Evolutionary conservation across 2,888 invertebrate species (phyloP).

Genomic region (Conomelus anceps): DNA sequence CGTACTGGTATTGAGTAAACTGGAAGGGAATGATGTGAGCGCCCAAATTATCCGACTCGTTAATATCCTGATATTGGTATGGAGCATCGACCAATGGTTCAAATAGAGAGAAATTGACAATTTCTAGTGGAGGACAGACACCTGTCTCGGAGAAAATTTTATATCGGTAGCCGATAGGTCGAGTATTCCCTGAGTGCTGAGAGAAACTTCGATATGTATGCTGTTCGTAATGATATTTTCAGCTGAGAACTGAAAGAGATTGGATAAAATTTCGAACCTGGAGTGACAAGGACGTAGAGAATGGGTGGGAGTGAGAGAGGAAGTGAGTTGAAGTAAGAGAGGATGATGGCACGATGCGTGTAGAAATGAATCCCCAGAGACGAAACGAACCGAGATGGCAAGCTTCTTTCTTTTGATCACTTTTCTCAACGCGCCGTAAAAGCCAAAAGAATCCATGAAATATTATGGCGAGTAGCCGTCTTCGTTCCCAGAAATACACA

Average conservation of each 20-base stretch:
- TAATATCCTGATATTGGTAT: too few relatives aligned
- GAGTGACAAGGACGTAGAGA: slow-evolving; percentile 7
- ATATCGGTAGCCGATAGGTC: not conserved
- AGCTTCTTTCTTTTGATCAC: not conserved
- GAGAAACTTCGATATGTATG: not conserved
- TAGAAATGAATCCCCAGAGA: not conserved
- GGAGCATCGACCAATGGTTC: too few relatives aligned
- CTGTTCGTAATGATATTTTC: not conserved
- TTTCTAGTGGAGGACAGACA: not conserved
- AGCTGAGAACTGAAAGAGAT: not conserved
- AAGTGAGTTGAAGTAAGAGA: slow-evolving; percentile 25
- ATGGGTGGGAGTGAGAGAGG: not conserved
- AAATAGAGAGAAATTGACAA: not conserved
- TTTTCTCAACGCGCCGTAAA: not conserved
- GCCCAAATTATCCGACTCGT: too few relatives aligned
- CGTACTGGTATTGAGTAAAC: too few relatives aligned
- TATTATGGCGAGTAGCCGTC: not conserved
- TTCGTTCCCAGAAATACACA: not conserved
- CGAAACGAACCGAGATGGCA: not conserved
- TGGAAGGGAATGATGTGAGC: too few relatives aligned
- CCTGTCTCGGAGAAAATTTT: not conserved
- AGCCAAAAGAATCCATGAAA: not conserved
- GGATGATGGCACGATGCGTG: too few relatives aligned
- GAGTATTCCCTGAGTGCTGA: not conserved
- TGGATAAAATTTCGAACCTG: not conserved